These are phyloP conservation scores for Hippocampus barbouri DNA, from an alignment of 2,113 vertebrate species.

Conservation along the genomic window DNA sequence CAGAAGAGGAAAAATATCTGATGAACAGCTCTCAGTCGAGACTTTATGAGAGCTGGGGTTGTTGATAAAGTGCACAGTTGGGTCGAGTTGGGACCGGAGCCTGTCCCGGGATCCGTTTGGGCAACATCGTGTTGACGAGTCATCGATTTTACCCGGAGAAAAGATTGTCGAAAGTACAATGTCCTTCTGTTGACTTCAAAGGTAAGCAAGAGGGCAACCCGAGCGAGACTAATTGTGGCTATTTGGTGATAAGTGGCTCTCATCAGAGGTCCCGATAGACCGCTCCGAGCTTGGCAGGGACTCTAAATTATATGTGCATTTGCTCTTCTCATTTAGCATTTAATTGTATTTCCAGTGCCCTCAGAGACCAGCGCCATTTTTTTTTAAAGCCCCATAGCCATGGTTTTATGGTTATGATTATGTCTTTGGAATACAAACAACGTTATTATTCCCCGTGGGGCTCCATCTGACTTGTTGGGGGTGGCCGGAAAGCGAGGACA, in stretches of 20 bases:
- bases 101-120: not conserved
- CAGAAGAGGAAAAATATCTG: not conserved
- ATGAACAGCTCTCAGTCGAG: not conserved
- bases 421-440: conserved; percentile 39
- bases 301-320: conserved; percentile 38
- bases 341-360: conserved; percentile 50
- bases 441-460: conserved; percentile 39
- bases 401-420: conserved; percentile 39
- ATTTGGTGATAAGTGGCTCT: not conserved
- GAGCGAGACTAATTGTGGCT: not conserved
- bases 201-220: not conserved
- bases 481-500: not conserved
- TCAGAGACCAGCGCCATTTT: conserved; percentile 20
- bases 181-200: not conserved
- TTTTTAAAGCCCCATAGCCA: conserved; percentile 13
- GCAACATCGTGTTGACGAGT: not conserved
- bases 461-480: conserved; percentile 53
- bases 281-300: conserved; percentile 17
- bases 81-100: too few species aligned
- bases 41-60: too few species aligned
- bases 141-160: not conserved
- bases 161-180: not conserved
- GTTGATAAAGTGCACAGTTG: too few species aligned
- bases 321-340: conserved; percentile 45
- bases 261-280: not conserved